phyloP scores from a whole-genome alignment of 2,888 invertebrate species.

The Meganola albula region DNA sequence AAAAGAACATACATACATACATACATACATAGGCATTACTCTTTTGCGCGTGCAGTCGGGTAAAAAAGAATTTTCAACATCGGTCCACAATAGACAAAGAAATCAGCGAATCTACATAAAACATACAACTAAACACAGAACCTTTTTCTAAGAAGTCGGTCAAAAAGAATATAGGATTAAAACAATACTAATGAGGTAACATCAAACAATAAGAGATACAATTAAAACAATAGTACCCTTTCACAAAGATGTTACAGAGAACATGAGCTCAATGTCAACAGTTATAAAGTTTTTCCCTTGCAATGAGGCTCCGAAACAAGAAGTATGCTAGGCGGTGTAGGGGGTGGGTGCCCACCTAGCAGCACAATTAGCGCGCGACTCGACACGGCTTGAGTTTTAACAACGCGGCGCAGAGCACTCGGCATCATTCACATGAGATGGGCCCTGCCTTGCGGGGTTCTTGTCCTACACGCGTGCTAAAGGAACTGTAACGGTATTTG shows the following conservation, averaged over 20 bases:
- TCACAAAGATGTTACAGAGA: conserved; percentile 8
- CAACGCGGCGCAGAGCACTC: conserved; percentile 65
- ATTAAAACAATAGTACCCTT: conserved; percentile 17
- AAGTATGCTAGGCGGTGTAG: conserved; percentile 48
- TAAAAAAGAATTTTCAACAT: no score
- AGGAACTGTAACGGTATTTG: conserved; percentile 39
- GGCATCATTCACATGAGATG: conserved; percentile 66
- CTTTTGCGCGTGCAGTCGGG: no score
- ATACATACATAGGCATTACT: no score
- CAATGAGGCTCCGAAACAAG: conserved; percentile 57
- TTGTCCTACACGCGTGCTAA: conserved; percentile 45
- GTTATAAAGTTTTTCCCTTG: conserved; percentile 53
- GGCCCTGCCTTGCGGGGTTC: conserved; percentile 44
- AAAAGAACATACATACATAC: no score
- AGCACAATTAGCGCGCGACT: conserved; percentile 75
- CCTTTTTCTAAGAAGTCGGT: no score
- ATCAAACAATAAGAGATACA: conserved; percentile 20
- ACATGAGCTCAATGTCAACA: conserved; percentile 65
- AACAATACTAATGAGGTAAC: conserved; percentile 16
- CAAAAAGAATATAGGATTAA: no score
- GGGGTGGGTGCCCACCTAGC: conserved; percentile 41
- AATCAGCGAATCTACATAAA: no score
- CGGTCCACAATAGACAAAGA: no score
- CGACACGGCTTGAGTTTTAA: conserved; percentile 75
- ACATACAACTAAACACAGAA: no score